Conservation (phyloP, 2,888 invertebrate species). For the Hoplodrina blanda region DNA sequence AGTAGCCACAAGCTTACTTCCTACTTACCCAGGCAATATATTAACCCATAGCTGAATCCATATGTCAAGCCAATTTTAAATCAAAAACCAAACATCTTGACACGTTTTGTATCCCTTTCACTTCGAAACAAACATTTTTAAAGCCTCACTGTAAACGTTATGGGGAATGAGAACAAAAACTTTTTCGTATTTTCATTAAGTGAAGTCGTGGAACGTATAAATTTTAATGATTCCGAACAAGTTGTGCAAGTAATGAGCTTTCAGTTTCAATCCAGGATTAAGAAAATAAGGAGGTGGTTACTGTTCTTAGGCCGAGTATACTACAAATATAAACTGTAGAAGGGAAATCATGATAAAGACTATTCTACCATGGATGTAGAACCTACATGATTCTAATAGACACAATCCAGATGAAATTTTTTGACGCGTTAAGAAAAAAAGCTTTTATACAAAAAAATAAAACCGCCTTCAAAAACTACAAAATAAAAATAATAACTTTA, state of each 20-base stretch:
- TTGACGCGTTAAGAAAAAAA: too few relatives aligned
- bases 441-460: too few relatives aligned
- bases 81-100: slow-evolving; percentile 25
- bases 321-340: not conserved
- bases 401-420: too few relatives aligned
- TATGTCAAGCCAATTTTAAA: not conserved
- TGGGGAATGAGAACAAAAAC: slow-evolving; percentile 61
- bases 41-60: not conserved
- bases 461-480: too few relatives aligned
- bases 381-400: too few relatives aligned
- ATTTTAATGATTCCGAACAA: slow-evolving; percentile 84
- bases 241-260: slow-evolving; percentile 81
- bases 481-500: too few relatives aligned
- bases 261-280: slow-evolving; percentile 67
- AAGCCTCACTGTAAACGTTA: slow-evolving; percentile 63
- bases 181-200: slow-evolving; percentile 80
- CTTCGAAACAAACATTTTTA: slow-evolving; percentile 54
- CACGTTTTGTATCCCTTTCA: slow-evolving; percentile 42
- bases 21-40: not conserved
- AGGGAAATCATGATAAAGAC: too few relatives aligned
- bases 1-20: too few relatives aligned
- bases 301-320: not conserved
- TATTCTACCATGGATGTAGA: too few relatives aligned
- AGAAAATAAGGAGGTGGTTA: slow-evolving; percentile 48
- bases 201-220: slow-evolving; percentile 80